Evolutionary conservation across 2,113 vertebrate genomes (phyloP).

Genomic region (Thamnaconus septentrionalis): DNA sequence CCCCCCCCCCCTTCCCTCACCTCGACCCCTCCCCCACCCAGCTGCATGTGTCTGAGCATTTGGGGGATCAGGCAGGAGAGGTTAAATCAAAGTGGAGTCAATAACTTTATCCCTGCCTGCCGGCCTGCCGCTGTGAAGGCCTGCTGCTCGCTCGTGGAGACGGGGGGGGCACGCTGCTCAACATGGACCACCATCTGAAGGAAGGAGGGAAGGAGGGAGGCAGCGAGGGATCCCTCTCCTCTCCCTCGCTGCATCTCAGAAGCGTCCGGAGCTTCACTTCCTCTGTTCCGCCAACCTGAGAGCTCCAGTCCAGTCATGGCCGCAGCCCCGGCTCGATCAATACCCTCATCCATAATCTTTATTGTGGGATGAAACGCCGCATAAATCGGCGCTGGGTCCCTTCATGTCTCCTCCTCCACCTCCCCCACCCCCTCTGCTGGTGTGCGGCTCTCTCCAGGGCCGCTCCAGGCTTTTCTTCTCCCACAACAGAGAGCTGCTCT

Average conservation of each 20-base stretch:
- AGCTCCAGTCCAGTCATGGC: conserved; percentile 71
- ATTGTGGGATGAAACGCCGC: conserved; percentile 75
- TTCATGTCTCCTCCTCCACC: conserved; percentile 52
- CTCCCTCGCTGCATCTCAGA: conserved; percentile 55
- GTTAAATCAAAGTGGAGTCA: conserved; percentile 72
- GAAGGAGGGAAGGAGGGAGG: neutral
- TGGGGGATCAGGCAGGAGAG: conserved; percentile 55
- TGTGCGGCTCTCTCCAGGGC: conserved; percentile 57
- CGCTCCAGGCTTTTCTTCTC: conserved; percentile 36
- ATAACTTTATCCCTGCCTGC: conserved; percentile 64
- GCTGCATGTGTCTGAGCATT: conserved; percentile 46
- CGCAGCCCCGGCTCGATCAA: conserved; percentile 65
- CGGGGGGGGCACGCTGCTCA: conserved; percentile 49
- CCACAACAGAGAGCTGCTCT: conserved; percentile 21
- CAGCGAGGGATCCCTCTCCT: conserved; percentile 18
- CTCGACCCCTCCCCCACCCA: conserved; percentile 30
- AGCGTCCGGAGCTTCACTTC: conserved; percentile 69
- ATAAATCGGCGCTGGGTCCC: conserved; percentile 73
- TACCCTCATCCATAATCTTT: conserved; percentile 78
- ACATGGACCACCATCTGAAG: conserved; percentile 66
- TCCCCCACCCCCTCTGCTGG: conserved; percentile 56
- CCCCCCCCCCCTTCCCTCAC: too few species aligned
- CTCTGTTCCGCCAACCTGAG: conserved; percentile 64
- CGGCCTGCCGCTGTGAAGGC: conserved; percentile 57
- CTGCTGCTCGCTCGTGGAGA: conserved; percentile 55